Evolutionary conservation across 2,797 vertebrate genomes (phyloP).

Genomic region (Scarus forsteni): DNA sequence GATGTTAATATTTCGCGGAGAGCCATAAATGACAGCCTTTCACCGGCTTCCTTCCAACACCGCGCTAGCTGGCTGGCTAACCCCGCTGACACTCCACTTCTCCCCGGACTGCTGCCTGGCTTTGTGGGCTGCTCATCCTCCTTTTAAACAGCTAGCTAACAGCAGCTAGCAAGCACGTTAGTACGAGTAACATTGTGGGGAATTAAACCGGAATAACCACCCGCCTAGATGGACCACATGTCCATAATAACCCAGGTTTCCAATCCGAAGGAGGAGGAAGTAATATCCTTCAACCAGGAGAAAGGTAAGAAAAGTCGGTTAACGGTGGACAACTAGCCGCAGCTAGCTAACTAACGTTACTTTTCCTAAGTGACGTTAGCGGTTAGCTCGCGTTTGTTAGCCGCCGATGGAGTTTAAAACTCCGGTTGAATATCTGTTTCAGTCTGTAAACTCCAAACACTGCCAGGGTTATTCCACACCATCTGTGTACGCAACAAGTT

Average conservation of each 20-base stretch:
- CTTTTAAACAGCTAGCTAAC: conserved; percentile 55
- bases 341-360: conserved; percentile 55
- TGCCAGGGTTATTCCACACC: background rate
- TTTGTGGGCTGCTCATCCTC: conserved; percentile 64
- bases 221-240: conserved; percentile 96
- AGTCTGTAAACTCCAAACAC: background rate
- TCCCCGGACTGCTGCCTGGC: conserved; percentile 64
- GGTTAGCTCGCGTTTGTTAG: conserved; percentile 43
- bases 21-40: conserved; percentile 74
- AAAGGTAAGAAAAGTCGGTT: conserved; percentile 80
- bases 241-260: conserved; percentile 99
- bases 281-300: conserved; percentile 86
- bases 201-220: conserved; percentile 65
- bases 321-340: conserved; percentile 22
- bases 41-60: conserved; percentile 57
- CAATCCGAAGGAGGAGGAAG: conserved; percentile 98
- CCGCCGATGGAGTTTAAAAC: conserved; percentile 21
- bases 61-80: conserved; percentile 76
- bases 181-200: conserved; percentile 64
- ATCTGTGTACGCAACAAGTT: conserved; percentile 48
- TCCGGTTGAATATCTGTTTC: conserved; percentile 32
- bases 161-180: conserved; percentile 64
- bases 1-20: conserved; percentile 43
- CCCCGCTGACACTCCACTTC: conserved; percentile 63
- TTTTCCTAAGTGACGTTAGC: conserved; percentile 56